These are phyloP conservation scores for Grallaria varia DNA, from an alignment of 2,113 vertebrate species.

Conservation along the genomic window DNA sequence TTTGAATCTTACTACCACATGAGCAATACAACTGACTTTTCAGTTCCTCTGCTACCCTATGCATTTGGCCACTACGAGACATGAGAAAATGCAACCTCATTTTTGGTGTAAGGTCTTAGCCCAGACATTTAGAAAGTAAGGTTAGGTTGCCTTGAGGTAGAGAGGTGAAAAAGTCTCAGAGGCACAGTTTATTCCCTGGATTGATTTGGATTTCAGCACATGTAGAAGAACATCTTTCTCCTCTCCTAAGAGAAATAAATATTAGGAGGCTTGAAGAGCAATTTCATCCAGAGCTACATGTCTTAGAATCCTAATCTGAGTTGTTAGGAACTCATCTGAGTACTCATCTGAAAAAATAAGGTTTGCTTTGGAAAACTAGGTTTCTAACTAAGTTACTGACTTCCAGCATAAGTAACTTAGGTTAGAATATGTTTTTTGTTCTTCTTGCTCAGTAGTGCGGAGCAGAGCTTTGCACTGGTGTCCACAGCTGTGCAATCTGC, in stretches of 20 bases:
- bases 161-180: not conserved
- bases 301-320: not conserved
- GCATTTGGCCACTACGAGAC: not conserved
- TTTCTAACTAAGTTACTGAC: not conserved
- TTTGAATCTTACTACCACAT: not conserved
- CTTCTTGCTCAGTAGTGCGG: not conserved
- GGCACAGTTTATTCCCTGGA: not conserved
- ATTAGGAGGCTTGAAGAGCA: not conserved
- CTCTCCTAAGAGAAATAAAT: not conserved
- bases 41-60: not conserved
- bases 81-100: not conserved
- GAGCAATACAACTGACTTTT: not conserved
- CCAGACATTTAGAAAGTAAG: not conserved
- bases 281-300: not conserved
- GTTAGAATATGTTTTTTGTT: not conserved
- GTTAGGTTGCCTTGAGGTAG: not conserved
- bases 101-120: not conserved
- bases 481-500: not conserved
- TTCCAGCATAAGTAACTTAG: not conserved
- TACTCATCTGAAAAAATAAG: not conserved
- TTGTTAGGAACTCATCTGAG: not conserved
- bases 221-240: not conserved
- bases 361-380: not conserved
- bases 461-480: not conserved
- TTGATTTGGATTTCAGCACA: not conserved